Evolutionary conservation across 2,797 vertebrate species (phyloP).

Genomic region (Salmo trutta): DNA sequence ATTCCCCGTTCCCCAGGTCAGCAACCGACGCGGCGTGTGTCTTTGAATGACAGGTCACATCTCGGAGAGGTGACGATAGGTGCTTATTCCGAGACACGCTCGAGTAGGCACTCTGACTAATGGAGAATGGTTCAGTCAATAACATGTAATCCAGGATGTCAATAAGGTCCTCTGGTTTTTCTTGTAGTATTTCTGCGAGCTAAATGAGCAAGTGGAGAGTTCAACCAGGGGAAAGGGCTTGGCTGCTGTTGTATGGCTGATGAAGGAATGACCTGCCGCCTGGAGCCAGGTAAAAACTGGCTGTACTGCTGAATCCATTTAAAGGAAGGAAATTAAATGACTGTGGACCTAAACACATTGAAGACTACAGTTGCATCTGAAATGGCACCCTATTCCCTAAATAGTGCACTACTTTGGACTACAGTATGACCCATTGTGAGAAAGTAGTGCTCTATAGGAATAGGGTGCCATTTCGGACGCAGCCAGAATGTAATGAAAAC

Average conservation of each 20-base stretch:
- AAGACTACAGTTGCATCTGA: not conserved
- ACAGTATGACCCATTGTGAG: too few relatives aligned
- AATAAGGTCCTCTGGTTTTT: constrained; percentile 43
- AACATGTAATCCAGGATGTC: constrained; percentile 56
- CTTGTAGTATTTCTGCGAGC: not conserved
- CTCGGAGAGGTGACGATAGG: not conserved
- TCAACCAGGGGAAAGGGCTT: not conserved
- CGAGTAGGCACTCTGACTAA: constrained; percentile 49
- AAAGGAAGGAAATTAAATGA: not conserved
- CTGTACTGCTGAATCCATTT: not conserved
- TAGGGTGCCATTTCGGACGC: too few relatives aligned
- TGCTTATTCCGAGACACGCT: constrained; percentile 68
- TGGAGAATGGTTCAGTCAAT: constrained; percentile 66
- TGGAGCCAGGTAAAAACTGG: not conserved
- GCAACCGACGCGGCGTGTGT: too few relatives aligned
- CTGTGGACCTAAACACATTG: not conserved
- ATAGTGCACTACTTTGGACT: too few relatives aligned
- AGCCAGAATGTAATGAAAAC: not conserved
- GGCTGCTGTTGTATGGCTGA: not conserved
- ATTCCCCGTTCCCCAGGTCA: not conserved
- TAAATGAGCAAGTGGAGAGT: not conserved
- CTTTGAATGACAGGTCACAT: not conserved
- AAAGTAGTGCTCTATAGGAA: too few relatives aligned
- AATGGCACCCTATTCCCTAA: too few relatives aligned
- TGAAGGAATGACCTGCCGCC: not conserved